Evolutionary conservation across 2,888 invertebrate species (phyloP), one percentile per base, ranked within the genome.

Genomic region (Leptopilina drosophilae): DNA sequence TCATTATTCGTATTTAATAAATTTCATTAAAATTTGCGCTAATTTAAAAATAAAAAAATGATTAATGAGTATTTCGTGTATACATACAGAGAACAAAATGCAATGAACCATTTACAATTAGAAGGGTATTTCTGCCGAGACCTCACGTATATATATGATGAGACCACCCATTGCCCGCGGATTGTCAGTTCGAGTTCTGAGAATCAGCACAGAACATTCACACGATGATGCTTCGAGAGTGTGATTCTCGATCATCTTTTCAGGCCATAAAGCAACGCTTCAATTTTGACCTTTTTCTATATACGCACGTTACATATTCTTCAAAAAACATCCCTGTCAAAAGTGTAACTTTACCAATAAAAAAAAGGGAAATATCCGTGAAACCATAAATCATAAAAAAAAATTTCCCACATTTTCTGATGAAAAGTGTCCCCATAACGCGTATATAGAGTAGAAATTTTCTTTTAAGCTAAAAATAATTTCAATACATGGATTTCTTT

Each of bases 111-210:
- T 53, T 56, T 56, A 73, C 56, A 73, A 73, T 73, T 73, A 73
- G 73, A 56, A 40, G 73, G 9, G 56, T 53, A 56, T 73, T 56
- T 33, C 33, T 73, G 2, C 33, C 53, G 56, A 76, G 84, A 82
- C 83, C 84, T 76, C 85, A 81, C 84, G 84, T 79, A 81, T 83
- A 84, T 79, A 83, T 78, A 56, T 73, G 83, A 84, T 77, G 80
- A 84, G 87, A 87, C 87, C 88, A 87, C 88, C 87, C 87, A 85
- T 87, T 79, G 85, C 77, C 78, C 83, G 78, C 80, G 86, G 85
- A 87, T 85, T 84, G 86, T 84, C 81, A 84, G 82, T 2, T 2
- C 49, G 49, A 80, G 85, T 87, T 87, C 87, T 82, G 77, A 85
- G 87, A 87, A 87, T 85, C 82, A 49, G 49, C 49, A 78, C 83